Evolutionary conservation across 2,797 vertebrate genomes (phyloP).

Genomic region (Hipposideros larvatus): DNA sequence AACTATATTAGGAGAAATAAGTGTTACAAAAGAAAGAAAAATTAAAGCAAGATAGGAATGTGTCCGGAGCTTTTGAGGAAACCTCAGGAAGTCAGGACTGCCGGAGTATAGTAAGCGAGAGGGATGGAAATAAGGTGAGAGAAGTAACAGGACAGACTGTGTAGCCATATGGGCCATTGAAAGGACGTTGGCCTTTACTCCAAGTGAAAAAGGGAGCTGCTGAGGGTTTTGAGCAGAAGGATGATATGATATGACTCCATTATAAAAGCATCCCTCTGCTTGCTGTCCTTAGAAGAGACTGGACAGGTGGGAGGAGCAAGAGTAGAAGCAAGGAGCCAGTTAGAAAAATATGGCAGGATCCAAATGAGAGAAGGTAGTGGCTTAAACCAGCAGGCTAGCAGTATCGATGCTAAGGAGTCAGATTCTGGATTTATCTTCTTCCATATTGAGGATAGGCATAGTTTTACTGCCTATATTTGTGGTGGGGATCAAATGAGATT

Average conservation of each 20-base stretch:
- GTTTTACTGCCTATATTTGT: not conserved
- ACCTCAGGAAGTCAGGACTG: not conserved
- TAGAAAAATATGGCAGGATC: not conserved
- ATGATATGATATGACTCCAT: not conserved
- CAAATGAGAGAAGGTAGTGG: not conserved
- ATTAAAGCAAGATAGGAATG: not conserved
- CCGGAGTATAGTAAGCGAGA: not conserved
- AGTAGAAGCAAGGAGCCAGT: not conserved
- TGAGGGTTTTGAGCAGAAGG: not conserved
- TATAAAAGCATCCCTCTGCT: not conserved
- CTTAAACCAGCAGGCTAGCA: not conserved
- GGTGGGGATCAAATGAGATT: not conserved
- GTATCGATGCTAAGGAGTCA: not conserved
- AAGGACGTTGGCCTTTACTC: not conserved
- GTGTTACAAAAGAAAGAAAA: not conserved
- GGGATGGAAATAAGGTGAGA: not conserved
- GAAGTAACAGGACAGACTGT: not conserved
- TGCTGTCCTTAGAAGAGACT: not conserved
- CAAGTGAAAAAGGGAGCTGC: not conserved
- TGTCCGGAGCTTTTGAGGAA: not conserved
- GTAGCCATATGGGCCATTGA: not conserved
- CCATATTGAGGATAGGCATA: not conserved
- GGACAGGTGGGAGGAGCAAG: not conserved
- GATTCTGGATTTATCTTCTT: not conserved
- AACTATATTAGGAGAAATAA: not conserved